These are phyloP conservation scores for Trichomalopsis sarcophagae DNA, from an alignment of 1,140 invertebrate species.

Conservation along the genomic window DNA sequence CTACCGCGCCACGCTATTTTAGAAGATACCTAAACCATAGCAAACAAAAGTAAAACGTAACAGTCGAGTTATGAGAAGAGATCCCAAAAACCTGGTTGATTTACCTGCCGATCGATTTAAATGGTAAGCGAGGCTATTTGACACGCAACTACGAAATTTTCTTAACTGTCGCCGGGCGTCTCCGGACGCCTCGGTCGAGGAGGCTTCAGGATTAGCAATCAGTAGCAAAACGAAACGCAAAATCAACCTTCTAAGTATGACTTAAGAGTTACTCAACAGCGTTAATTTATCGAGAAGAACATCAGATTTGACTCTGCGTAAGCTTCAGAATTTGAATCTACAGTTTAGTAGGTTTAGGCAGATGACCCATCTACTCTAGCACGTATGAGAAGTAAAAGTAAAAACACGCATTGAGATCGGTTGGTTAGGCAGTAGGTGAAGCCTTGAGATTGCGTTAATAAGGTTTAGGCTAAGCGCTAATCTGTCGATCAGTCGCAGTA, in stretches of 20 bases:
- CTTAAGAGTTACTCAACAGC: slow-evolving; percentile 28
- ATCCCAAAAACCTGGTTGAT: slow-evolving; percentile 34
- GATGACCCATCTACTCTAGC: slow-evolving; percentile 2
- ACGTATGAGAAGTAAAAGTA: not conserved
- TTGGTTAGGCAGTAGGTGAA: not conserved
- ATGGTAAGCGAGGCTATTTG: slow-evolving; percentile 44
- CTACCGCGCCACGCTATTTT: slow-evolving; percentile 50
- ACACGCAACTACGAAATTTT: slow-evolving; percentile 23
- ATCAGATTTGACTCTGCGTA: slow-evolving; percentile 15
- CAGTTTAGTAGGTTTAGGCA: slow-evolving; percentile 5
- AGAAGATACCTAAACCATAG: slow-evolving; percentile 40
- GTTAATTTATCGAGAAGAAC: slow-evolving; percentile 11
- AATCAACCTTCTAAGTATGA: not conserved
- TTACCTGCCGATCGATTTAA: slow-evolving; percentile 37
- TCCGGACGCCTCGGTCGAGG: slow-evolving; percentile 39
- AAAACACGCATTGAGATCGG: slow-evolving; percentile 11
- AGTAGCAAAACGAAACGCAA: not conserved
- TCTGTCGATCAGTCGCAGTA: not conserved
- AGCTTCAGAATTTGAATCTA: not conserved
- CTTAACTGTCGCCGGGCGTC: slow-evolving; percentile 24
- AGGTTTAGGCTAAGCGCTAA: not conserved
- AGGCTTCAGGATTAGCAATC: slow-evolving; percentile 37
- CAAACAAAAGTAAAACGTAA: slow-evolving; percentile 29
- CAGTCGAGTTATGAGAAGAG: slow-evolving; percentile 44
- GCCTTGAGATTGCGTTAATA: not conserved